Evolutionary conservation across 2,888 invertebrate species (phyloP).

Genomic region (Acleris laterana): DNA sequence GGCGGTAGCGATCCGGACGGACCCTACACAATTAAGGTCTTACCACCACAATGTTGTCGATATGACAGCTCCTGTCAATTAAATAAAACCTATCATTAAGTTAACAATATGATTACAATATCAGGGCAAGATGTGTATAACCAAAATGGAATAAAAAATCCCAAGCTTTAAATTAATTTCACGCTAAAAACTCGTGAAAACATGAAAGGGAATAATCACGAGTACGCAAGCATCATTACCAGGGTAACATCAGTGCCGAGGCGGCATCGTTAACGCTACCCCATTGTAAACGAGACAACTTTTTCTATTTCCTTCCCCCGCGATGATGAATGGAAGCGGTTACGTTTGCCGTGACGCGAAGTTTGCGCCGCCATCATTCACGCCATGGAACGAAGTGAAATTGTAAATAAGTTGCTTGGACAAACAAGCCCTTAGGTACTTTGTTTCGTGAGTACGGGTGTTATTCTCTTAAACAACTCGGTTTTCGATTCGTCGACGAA

Average conservation of each 20-base stretch:
- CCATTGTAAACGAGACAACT: constrained; percentile 39
- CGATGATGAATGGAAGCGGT: constrained; percentile 33
- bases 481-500: too few relatives aligned
- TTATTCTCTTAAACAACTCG: too few relatives aligned
- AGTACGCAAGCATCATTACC: constrained; percentile 15
- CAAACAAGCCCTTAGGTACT: constrained; percentile 22
- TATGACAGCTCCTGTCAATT: too few relatives aligned
- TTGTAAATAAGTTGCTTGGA: constrained; percentile 30
- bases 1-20: too few relatives aligned
- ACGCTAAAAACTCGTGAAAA: background rate
- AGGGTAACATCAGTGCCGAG: background rate
- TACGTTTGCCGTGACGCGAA: constrained; percentile 29
- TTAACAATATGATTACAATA: too few relatives aligned
- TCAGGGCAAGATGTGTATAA: too few relatives aligned
- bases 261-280: constrained; percentile 27
- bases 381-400: constrained; percentile 17
- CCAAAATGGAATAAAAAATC: too few relatives aligned
- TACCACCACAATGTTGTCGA: too few relatives aligned
- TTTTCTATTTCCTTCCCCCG: constrained; percentile 40
- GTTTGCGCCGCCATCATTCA: constrained; percentile 29
- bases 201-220: constrained; percentile 13
- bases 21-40: too few relatives aligned
- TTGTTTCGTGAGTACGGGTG: background rate
- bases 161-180: background rate
- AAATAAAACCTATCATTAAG: too few relatives aligned